Conservation (phyloP, 1,140 invertebrate species). For the Penaeus chinensis region DNA sequence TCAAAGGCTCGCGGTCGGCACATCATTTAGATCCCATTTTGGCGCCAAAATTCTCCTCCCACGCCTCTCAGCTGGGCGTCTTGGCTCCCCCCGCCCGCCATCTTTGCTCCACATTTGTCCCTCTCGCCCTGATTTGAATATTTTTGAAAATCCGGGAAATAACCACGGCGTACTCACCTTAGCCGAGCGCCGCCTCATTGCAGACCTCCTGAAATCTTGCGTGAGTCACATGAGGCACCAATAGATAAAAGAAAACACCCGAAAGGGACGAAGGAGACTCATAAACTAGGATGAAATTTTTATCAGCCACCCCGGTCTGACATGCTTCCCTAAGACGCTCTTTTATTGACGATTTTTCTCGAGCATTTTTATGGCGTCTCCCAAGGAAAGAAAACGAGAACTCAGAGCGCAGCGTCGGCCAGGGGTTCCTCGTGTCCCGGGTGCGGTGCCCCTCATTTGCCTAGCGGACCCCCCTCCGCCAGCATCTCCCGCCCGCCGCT, state of each 20-base stretch:
- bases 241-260: slow-evolving; percentile 41
- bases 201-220: slow-evolving; percentile 31
- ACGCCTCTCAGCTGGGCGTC: slow-evolving; percentile 57
- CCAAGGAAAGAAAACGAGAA: slow-evolving; percentile 58
- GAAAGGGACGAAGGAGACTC: slow-evolving; percentile 51
- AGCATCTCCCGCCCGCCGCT: slow-evolving; percentile 12
- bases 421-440: slow-evolving; percentile 21
- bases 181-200: slow-evolving; percentile 29
- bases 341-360: slow-evolving; percentile 62
- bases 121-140: slow-evolving; percentile 61
- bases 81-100: slow-evolving; percentile 55
- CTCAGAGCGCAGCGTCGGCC: slow-evolving; percentile 43
- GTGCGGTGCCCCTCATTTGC: slow-evolving; percentile 43
- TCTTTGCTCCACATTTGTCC: slow-evolving; percentile 61
- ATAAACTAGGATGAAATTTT: slow-evolving; percentile 60
- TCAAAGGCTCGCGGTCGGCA: no score
- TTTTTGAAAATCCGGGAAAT: slow-evolving; percentile 59
- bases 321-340: slow-evolving; percentile 61
- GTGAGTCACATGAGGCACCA: slow-evolving; percentile 43
- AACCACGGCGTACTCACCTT: slow-evolving; percentile 46
- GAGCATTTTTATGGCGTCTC: slow-evolving; percentile 61
- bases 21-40: not conserved
- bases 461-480: slow-evolving; percentile 33
- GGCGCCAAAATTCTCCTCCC: slow-evolving; percentile 49
- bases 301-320: slow-evolving; percentile 60